A percentile compares a stretch with the other conserved stretches of the same genome.
Conservation (phyloP, 2,888 invertebrate genomes). For the Metacarcinus magister region DNA sequence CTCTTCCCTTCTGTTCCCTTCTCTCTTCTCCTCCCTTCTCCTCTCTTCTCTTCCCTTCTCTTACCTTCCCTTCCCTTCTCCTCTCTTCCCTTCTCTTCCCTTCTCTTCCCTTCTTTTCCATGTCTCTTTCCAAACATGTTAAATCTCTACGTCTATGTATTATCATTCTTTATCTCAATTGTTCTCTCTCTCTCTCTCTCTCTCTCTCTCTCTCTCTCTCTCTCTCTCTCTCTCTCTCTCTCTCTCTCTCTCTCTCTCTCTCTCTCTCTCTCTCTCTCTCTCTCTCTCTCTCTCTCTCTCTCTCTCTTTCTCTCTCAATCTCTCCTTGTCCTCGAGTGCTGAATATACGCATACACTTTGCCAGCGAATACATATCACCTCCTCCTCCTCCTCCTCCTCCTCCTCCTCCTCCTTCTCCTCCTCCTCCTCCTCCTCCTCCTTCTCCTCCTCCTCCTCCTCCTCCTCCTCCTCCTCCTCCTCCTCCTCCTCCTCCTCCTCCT, state of each 20-base stretch:
- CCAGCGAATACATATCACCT: neutral
- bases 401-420: neutral
- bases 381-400: constrained; percentile 5
- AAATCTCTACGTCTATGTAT: neutral
- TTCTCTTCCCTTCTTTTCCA: neutral
- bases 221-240: constrained; percentile 10
- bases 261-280: neutral
- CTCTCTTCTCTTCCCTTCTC: neutral
- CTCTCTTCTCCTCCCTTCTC: neutral
- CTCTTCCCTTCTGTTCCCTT: neutral
- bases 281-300: constrained; percentile 32
- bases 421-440: constrained; percentile 43
- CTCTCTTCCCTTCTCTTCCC: neutral
- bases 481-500: neutral
- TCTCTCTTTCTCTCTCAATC: neutral
- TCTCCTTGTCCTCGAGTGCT: neutral
- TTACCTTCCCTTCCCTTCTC: neutral
- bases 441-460: neutral
- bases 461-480: constrained; percentile 32
- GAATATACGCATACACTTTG: neutral
- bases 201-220: neutral
- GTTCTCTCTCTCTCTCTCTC: neutral
- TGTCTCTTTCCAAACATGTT: no score
- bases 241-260: neutral
- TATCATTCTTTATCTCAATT: no score